Percentiles rank a stretch among this genome's conserved stretches.
Conservation (phyloP, 2,797 vertebrate genomes). For the Mormyrus hasselquistii region DNA sequence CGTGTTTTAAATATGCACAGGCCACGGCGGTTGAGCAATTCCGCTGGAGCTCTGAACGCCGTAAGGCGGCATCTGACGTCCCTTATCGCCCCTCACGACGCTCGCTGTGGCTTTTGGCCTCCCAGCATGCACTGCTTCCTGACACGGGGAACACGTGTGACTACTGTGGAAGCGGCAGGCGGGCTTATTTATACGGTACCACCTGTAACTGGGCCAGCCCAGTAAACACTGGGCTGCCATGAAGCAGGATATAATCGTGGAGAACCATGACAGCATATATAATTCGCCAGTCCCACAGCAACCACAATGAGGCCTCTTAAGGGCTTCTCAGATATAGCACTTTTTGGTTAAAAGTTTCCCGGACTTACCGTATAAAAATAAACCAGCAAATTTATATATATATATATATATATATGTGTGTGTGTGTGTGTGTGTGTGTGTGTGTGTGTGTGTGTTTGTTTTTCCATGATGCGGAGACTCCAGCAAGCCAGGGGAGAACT, state of each 20-base stretch:
- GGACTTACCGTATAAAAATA: not conserved
- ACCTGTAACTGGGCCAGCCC: constrained; percentile 5
- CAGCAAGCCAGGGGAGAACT: not conserved
- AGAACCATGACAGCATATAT: not conserved
- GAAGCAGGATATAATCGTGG: constrained; percentile 2
- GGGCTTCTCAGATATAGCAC: not conserved
- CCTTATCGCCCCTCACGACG: not conserved
- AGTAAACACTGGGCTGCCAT: constrained; percentile 12
- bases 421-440: not conserved
- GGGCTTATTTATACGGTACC: constrained; percentile 1
- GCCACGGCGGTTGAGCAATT: not conserved
- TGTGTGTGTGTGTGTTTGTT: not conserved
- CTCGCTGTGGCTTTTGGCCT: not conserved
- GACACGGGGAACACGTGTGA: not conserved
- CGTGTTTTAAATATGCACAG: not conserved
- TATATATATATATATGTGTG: not conserved
- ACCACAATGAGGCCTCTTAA: not conserved
- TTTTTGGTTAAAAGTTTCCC: not conserved
- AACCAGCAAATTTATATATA: not conserved
- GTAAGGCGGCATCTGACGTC: not conserved
- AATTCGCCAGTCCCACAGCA: constrained; percentile 1
- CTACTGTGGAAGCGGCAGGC: not conserved
- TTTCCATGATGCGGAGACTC: not conserved
- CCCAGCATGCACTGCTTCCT: not conserved
- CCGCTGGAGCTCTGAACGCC: not conserved